Conservation (phyloP, 2,888 invertebrate species). For the Habrosyne pyritoides region DNA sequence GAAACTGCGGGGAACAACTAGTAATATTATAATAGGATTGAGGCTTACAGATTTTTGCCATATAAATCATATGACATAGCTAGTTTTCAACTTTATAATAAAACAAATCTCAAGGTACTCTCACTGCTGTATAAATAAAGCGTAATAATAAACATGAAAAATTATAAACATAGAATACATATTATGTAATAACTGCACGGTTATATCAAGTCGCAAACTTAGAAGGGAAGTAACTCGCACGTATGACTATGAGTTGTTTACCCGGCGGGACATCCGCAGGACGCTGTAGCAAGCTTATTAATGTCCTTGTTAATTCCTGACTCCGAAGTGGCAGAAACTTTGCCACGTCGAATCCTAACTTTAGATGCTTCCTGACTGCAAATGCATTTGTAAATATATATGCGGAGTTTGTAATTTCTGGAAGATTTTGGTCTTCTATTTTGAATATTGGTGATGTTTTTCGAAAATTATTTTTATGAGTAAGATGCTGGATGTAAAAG, state of each 20-base stretch:
- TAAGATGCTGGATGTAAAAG: not conserved
- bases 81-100: too few species aligned
- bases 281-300: constrained; percentile 37
- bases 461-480: not conserved
- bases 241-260: constrained; percentile 20
- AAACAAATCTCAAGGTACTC: not conserved
- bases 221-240: constrained; percentile 16
- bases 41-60: too few species aligned
- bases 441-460: not conserved
- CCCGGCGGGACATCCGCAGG: constrained; percentile 25
- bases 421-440: not conserved
- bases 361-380: constrained; percentile 9
- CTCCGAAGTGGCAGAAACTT: constrained; percentile 24
- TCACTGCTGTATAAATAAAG: not conserved
- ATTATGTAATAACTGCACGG: not conserved
- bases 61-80: too few species aligned
- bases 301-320: constrained; percentile 48
- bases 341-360: constrained; percentile 18
- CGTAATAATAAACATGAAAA: not conserved
- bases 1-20: too few species aligned
- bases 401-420: constrained; percentile 12
- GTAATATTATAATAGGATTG: too few species aligned
- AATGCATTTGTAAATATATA: constrained; percentile 28
- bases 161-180: not conserved
- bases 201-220: constrained; percentile 3